Conservation (phyloP, 2,113 vertebrate genomes). For the Anser brachyrhynchus region DNA sequence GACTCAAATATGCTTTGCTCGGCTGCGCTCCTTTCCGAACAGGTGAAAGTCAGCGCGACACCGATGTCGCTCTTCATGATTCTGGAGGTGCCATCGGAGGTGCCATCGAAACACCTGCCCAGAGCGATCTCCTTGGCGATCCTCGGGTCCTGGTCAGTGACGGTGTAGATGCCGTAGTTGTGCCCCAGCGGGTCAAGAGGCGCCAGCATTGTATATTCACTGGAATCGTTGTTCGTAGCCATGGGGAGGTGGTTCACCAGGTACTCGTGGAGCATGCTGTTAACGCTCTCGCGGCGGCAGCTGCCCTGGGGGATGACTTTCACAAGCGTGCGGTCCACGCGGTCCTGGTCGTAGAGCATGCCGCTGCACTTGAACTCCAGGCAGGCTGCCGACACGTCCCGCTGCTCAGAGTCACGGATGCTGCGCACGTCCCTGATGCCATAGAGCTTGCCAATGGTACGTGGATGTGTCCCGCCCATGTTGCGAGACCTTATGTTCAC, state of each 20-base stretch:
- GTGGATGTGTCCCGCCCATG: constrained; percentile 94
- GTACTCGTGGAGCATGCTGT: constrained; percentile 93
- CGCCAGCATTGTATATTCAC: constrained; percentile 95
- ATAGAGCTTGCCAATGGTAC: constrained; percentile 91
- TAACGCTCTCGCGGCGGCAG: constrained; percentile 87
- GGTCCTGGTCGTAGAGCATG: constrained; percentile 95
- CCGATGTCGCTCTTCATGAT: constrained; percentile 92
- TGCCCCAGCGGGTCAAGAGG: constrained; percentile 95
- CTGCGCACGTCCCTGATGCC: constrained; percentile 93
- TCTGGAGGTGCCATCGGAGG: constrained; percentile 90
- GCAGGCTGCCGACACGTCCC: constrained; percentile 86
- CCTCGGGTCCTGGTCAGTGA: constrained; percentile 94
- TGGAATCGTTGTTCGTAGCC: constrained; percentile 94
- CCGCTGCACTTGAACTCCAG: constrained; percentile 98
- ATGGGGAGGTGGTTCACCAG: constrained; percentile 95
- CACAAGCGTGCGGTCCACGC: constrained; percentile 92
- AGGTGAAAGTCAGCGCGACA: constrained; percentile 90
- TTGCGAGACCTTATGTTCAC: constrained; percentile 94
- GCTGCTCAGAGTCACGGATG: constrained; percentile 82
- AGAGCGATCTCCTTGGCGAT: constrained; percentile 95
- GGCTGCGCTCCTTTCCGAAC: constrained; percentile 79
- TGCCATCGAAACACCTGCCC: constrained; percentile 95
- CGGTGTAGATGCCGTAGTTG: constrained; percentile 97
- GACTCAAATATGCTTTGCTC: constrained; percentile 88
- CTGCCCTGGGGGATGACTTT: constrained; percentile 93